These are phyloP conservation scores for Synergus laeviventris DNA, from an alignment of 2,888 invertebrate genomes.

Conservation along the genomic window DNA sequence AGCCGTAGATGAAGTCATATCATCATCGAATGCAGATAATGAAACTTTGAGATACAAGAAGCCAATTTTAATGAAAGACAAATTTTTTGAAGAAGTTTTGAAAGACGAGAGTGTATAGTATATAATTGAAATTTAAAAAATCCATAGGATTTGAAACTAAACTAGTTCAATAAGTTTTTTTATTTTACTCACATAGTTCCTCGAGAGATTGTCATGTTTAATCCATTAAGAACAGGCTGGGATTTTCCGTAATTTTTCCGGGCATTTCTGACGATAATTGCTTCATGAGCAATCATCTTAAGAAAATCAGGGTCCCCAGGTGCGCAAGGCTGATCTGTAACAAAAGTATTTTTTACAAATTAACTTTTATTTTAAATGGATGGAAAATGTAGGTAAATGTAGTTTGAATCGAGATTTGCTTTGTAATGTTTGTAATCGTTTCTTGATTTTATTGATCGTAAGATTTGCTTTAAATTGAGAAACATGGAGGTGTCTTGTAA, in stretches of 20 bases:
- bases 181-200: constrained; percentile 85
- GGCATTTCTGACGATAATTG: constrained; percentile 83
- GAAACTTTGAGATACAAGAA: neutral
- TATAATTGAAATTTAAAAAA: neutral
- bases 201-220: constrained; percentile 85
- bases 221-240: constrained; percentile 80
- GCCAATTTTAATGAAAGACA: neutral
- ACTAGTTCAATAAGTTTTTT: neutral
- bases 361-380: neutral
- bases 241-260: constrained; percentile 82
- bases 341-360: neutral
- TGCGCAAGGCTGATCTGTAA: constrained; percentile 46
- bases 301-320: constrained; percentile 28
- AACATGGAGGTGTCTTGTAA: neutral
- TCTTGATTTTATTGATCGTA: neutral
- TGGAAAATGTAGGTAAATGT: neutral
- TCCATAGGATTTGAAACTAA: too few relatives aligned
- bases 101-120: neutral
- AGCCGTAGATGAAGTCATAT: neutral
- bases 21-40: neutral
- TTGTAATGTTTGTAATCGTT: neutral
- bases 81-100: neutral
- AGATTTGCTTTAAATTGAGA: neutral
- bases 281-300: constrained; percentile 73
- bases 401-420: neutral